A percentile compares a stretch with the other conserved stretches of the same genome.
phyloP scores from a whole-genome alignment of 2,888 invertebrate genomes.

The Drosophila putrida region DNA sequence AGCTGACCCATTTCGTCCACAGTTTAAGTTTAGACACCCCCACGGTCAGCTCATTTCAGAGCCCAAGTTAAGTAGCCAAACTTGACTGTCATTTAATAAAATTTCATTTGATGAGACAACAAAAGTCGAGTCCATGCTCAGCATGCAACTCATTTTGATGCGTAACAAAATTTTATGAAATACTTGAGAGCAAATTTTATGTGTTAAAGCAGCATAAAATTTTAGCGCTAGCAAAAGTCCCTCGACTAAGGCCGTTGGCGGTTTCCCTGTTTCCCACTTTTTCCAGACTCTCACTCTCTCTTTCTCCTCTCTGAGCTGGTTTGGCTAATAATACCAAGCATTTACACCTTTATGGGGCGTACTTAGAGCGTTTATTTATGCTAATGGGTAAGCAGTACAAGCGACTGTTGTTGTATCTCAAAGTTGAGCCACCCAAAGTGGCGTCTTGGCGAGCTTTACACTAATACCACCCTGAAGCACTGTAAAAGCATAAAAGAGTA shows the following conservation, averaged over 20 bases:
- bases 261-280: constrained; percentile 35
- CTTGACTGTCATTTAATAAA: constrained; percentile 72
- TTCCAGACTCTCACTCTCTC: neutral
- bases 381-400: constrained; percentile 68
- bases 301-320: constrained; percentile 28
- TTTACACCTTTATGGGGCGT: constrained; percentile 83
- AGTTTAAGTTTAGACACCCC: constrained; percentile 7
- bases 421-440: constrained; percentile 46
- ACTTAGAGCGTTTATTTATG: constrained; percentile 82
- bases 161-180: constrained; percentile 78
- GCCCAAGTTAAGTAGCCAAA: constrained; percentile 47
- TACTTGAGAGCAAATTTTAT: constrained; percentile 79
- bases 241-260: constrained; percentile 51
- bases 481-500: constrained; percentile 74
- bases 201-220: constrained; percentile 75
- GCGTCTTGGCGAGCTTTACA: constrained; percentile 63
- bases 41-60: constrained; percentile 46
- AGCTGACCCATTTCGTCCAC: constrained; percentile 46
- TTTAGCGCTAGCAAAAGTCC: constrained; percentile 77
- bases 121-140: constrained; percentile 44
- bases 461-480: constrained; percentile 83
- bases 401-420: constrained; percentile 30
- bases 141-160: constrained; percentile 62
- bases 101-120: constrained; percentile 65
- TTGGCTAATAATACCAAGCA: constrained; percentile 78